Base-by-base conservation (phyloP, 2,797 vertebrate genomes). In the Delichon dasypus region DNA sequence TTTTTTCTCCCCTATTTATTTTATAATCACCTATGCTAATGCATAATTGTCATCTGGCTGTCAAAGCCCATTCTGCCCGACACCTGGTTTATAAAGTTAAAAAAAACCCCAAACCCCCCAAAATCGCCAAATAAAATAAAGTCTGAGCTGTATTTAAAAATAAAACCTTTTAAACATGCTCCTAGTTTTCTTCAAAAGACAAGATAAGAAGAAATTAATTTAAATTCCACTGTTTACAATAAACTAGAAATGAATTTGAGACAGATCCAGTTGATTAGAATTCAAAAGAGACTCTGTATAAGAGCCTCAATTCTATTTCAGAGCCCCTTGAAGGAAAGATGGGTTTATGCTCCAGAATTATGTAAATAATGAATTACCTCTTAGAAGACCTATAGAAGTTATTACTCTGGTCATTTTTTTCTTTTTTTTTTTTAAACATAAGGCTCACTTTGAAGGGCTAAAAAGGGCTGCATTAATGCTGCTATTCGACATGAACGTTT, bases 381-480 rank as follows among this genome's bases (percentile, higher is more conserved):
- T 97, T 96, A 97, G 95, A 97, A 97, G 91, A 97, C 95, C 93
- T 95, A 96, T 81, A 84, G 89, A 96, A 98, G 95, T 97, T 97
- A 97, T 97, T 97, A 96, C 82, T 92, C 71, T 68, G 94, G 80
- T 86, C 60, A 94, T 97, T 96, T 96, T 96, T 97, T 96, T 96
- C 96, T 16, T 96, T 36, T 27, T 26, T 97, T 96, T 65, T 84
- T 84, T 85, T 85, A 50, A 96, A 97, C 88, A 90, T 81, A 97
- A 96, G 93, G 91, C 96, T 97, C 75, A 94, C 97, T 98, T 98
- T 98, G 97, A 98, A 98, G 95, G 96, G 90, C 96, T 97, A 97
- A 97, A 97, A 97, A 96, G 94, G 95, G 92, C 94, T 96, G 97
- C 97, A 98, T 98, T 98, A 98, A 98, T 97, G 96, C 97, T 89